Percentiles rank a stretch among this genome's conserved stretches.
Conservation (phyloP, 1,140 invertebrate genomes). For the Tetragnatha versicolor region DNA sequence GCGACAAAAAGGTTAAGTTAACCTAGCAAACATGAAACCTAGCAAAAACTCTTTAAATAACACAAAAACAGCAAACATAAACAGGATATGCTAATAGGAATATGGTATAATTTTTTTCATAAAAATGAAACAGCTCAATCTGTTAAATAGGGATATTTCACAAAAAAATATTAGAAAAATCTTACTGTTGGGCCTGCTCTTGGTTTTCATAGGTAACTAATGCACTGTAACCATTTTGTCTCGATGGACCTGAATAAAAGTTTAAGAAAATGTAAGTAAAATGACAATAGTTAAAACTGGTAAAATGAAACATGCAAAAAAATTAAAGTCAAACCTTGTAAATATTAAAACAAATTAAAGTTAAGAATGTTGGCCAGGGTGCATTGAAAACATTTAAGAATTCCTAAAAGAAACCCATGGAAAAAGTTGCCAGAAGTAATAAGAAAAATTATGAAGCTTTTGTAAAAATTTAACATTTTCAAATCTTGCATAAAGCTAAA, state of each 20-base stretch:
- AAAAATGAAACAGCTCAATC: neutral
- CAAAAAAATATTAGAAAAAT: neutral
- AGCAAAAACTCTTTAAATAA: neutral
- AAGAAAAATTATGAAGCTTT: too few species aligned
- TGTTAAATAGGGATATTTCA: neutral
- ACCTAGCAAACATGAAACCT: neutral
- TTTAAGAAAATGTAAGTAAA: neutral
- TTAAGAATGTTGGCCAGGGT: neutral
- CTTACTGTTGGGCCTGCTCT: slow-evolving; percentile 49
- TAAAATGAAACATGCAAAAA: neutral
- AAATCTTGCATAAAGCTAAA: too few species aligned
- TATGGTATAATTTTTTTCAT: neutral
- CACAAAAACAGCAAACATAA: neutral
- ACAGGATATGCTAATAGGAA: neutral
- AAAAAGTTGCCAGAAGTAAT: neutral
- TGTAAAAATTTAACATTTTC: too few species aligned
- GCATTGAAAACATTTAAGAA: neutral
- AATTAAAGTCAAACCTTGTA: neutral
- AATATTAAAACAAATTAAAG: neutral
- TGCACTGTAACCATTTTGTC: slow-evolving; percentile 44
- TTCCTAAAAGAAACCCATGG: neutral
- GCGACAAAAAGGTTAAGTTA: neutral
- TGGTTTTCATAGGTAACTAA: slow-evolving; percentile 48
- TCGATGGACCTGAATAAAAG: slow-evolving; percentile 20
- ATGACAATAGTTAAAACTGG: neutral